phyloP scores from a whole-genome alignment of 2,888 invertebrate species.

The Epinotia demarniana region DNA sequence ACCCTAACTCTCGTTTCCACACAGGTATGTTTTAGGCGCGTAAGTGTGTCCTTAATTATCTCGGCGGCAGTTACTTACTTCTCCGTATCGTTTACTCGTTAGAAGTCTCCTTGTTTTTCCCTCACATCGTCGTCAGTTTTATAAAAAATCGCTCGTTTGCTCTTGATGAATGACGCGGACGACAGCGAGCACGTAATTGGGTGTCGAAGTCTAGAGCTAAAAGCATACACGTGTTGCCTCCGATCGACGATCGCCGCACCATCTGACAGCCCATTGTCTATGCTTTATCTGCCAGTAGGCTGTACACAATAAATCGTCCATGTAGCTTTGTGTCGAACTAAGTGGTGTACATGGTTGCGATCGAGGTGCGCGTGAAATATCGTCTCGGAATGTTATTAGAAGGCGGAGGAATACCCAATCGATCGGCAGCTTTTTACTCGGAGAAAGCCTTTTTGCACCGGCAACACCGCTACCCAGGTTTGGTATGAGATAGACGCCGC shows the following conservation, averaged over 20 bases:
- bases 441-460: conserved; percentile 59
- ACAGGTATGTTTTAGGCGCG: conserved; percentile 48
- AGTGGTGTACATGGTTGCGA: conserved; percentile 58
- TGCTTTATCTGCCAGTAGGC: conserved; percentile 71
- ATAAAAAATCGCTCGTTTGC: conserved; percentile 76
- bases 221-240: conserved; percentile 80
- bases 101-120: conserved; percentile 59
- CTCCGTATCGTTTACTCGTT: conserved; percentile 62
- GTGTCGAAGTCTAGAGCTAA: conserved; percentile 79
- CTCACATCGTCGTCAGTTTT: conserved; percentile 51
- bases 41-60: conserved; percentile 66
- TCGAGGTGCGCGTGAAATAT: conserved; percentile 61
- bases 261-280: conserved; percentile 80
- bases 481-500: conserved; percentile 60
- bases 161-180: conserved; percentile 74
- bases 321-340: conserved; percentile 69
- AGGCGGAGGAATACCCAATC: conserved; percentile 69
- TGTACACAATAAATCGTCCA: conserved; percentile 80
- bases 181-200: conserved; percentile 76
- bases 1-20: conserved; percentile 3
- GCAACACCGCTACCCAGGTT: conserved; percentile 58
- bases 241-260: conserved; percentile 66
- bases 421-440: conserved; percentile 67
- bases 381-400: conserved; percentile 77
- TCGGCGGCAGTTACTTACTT: conserved; percentile 48